Evolutionary conservation across 2,888 invertebrate species (phyloP).

Genomic region (Drosophila limbata): DNA sequence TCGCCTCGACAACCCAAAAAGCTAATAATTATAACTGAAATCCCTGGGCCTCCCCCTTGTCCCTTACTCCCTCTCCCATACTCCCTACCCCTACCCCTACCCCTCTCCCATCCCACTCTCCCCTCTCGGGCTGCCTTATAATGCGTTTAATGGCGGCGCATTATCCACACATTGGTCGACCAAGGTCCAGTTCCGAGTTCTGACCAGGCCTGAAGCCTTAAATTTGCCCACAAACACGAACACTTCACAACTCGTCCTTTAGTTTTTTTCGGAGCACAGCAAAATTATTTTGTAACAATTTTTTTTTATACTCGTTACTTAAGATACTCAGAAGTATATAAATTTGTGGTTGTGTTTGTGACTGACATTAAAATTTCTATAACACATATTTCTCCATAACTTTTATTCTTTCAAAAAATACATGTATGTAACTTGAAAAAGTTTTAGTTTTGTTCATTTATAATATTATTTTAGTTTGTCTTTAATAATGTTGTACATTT

Average conservation of each 20-base stretch:
- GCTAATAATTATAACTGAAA: conserved; percentile 66
- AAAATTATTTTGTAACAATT: conserved; percentile 27
- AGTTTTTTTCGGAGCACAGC: conserved; percentile 22
- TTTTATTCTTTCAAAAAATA: too few relatives aligned
- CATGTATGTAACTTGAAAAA: too few relatives aligned
- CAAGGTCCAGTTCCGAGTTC: conserved; percentile 9
- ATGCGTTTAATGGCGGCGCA: conserved; percentile 72
- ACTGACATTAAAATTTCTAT: neutral
- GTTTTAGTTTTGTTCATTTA: too few relatives aligned
- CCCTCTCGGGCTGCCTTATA: conserved; percentile 24
- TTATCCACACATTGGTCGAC: conserved; percentile 65
- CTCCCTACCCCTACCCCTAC: neutral
- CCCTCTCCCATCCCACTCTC: too few relatives aligned
- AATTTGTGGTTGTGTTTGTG: neutral
- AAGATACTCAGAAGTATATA: neutral
- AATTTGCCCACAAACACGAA: conserved; percentile 50
- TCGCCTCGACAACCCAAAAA: conserved; percentile 51
- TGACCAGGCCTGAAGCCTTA: conserved; percentile 59
- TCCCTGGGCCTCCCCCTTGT: conserved; percentile 13
- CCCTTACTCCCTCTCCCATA: too few relatives aligned
- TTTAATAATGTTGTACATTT: too few relatives aligned
- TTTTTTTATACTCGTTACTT: neutral
- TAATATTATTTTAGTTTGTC: too few relatives aligned
- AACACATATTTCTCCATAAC: neutral
- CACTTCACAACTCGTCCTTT: conserved; percentile 24